These are phyloP conservation scores for Paratilapia polleni DNA, from an alignment of 2,113 vertebrate species.

Conservation along the genomic window DNA sequence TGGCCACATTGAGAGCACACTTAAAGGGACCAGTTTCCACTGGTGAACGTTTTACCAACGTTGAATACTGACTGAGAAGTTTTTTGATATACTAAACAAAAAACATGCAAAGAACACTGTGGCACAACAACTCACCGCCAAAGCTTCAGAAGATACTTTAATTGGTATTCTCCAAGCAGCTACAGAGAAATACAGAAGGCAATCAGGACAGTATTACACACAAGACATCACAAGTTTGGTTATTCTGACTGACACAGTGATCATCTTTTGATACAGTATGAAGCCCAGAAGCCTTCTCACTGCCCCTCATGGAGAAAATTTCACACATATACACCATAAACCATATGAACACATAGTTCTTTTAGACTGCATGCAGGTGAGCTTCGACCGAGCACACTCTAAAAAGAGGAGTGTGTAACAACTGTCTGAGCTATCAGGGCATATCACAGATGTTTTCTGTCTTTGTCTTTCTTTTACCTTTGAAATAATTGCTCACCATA, in stretches of 20 bases:
- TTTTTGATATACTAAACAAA: neutral
- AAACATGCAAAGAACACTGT: neutral
- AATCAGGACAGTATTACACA: neutral
- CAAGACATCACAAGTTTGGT: neutral
- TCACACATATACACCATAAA: neutral
- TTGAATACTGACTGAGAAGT: neutral
- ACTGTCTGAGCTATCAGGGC: too few relatives aligned
- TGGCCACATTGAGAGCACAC: too few relatives aligned
- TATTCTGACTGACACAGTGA: neutral
- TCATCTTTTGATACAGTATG: neutral
- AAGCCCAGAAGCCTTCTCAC: neutral
- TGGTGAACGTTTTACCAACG: neutral
- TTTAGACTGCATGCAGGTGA: neutral
- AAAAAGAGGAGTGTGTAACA: neutral
- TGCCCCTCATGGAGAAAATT: neutral
- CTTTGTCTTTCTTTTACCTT: neutral
- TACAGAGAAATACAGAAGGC: conserved; percentile 44
- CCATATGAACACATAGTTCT: neutral
- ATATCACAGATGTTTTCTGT: too few relatives aligned
- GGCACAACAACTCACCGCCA: conserved; percentile 84
- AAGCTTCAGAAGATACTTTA: conserved; percentile 90
- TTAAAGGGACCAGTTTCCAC: neutral
- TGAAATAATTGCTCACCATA: neutral
- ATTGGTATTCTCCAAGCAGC: conserved; percentile 92
- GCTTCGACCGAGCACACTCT: neutral